Evolutionary conservation across 1,140 invertebrate species (phyloP).

Genomic region (Drosophila fuyamai): DNA sequence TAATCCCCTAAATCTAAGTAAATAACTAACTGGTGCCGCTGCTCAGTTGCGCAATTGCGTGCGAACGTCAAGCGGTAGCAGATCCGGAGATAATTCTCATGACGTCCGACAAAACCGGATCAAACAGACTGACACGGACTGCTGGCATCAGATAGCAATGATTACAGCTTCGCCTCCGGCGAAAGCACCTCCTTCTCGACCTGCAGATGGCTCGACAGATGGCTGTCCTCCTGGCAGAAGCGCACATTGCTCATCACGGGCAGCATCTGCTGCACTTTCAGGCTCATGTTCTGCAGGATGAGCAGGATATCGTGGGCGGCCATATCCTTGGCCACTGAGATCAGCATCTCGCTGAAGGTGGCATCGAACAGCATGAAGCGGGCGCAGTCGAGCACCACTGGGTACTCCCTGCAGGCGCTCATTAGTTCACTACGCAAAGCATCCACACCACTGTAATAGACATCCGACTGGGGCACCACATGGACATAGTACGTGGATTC

Average conservation of each 20-base stretch:
- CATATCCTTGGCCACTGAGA: conserved; percentile 75
- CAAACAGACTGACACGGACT: conserved; percentile 2
- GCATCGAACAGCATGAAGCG: conserved; percentile 88
- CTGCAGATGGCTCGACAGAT: conserved; percentile 36
- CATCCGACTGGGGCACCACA: conserved; percentile 87
- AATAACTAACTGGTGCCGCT: conserved; percentile 16
- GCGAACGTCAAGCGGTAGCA: conserved; percentile 21
- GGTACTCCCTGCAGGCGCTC: conserved; percentile 84
- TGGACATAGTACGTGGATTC: conserved; percentile 85
- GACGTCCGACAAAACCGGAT: conserved; percentile 13
- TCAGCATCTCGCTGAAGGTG: conserved; percentile 86
- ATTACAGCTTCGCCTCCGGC: conserved; percentile 41
- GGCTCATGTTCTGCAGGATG: conserved; percentile 67
- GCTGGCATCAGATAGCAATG: not conserved
- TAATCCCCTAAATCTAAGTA: conserved; percentile 39
- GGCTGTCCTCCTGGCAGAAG: conserved; percentile 56
- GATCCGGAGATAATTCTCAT: conserved; percentile 14
- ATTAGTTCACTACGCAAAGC: conserved; percentile 86
- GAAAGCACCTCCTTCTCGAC: conserved; percentile 11
- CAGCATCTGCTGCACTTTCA: conserved; percentile 67
- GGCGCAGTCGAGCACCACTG: conserved; percentile 87
- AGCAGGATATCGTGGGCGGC: conserved; percentile 54
- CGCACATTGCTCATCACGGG: conserved; percentile 59
- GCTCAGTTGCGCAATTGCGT: conserved; percentile 40
- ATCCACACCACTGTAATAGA: conserved; percentile 89